Conservation (phyloP, 1,140 invertebrate genomes). For the Harpegnathos saltator region DNA sequence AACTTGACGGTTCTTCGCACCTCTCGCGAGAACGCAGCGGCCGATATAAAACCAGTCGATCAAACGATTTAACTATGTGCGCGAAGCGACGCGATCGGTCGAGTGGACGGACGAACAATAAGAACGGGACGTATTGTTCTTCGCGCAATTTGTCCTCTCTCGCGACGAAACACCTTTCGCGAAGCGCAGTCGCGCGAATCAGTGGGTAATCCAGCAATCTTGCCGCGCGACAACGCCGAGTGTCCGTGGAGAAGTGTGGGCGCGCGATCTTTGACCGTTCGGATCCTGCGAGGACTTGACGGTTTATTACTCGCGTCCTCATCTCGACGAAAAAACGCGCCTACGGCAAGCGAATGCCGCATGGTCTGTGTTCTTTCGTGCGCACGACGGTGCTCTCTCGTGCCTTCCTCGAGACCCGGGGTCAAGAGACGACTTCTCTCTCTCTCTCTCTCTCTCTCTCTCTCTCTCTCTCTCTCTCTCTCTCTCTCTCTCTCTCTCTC, state of each 20-base stretch:
- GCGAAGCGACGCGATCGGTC: background rate
- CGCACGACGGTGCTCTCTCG: background rate
- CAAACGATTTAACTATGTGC: conserved; percentile 12
- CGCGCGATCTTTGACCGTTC: background rate
- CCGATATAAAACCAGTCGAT: conserved; percentile 75
- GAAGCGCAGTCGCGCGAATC: too few species aligned
- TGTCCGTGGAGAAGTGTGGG: too few species aligned
- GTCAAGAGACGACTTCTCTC: conserved; percentile 69
- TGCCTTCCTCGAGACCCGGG: conserved; percentile 62
- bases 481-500: conserved; percentile 62
- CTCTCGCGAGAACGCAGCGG: conserved; percentile 62
- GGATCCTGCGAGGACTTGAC: too few species aligned
- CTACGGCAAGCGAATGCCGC: conserved; percentile 29
- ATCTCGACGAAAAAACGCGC: conserved; percentile 52
- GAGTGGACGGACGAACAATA: background rate
- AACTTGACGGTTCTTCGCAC: conserved; percentile 66
- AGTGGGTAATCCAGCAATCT: too few species aligned
- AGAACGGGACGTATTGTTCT: background rate
- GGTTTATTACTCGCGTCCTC: background rate
- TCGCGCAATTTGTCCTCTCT: background rate
- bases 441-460: conserved; percentile 18
- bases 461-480: background rate
- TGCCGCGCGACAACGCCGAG: too few species aligned
- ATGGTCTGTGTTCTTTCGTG: conserved; percentile 1
- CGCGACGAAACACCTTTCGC: conserved; percentile 22